These are phyloP conservation scores for Acanthopleura granulata DNA, from an alignment of 2,888 invertebrate species.

Conservation along the genomic window DNA sequence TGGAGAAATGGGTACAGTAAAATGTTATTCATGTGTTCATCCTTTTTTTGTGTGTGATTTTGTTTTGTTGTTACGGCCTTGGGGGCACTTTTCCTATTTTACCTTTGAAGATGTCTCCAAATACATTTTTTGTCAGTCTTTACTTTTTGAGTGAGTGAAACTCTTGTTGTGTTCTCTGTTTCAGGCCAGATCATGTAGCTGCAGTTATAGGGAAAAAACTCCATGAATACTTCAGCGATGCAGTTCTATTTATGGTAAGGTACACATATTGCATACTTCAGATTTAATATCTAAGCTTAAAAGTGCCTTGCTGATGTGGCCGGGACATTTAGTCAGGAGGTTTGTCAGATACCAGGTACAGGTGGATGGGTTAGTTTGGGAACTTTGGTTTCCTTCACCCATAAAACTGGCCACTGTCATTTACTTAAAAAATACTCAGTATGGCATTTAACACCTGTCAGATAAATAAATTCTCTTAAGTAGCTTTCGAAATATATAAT, in stretches of 20 bases:
- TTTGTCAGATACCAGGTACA: neutral
- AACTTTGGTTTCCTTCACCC: neutral
- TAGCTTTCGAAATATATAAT: no score
- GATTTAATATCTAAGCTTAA: no score
- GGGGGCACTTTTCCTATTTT: neutral
- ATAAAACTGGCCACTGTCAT: neutral
- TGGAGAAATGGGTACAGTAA: no score
- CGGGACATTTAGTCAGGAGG: neutral
- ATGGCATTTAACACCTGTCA: neutral
- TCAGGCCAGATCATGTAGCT: constrained; percentile 18
- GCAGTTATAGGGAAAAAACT: constrained; percentile 10
- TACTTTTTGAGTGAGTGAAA: no score
- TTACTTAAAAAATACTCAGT: neutral
- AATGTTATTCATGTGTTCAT: no score
- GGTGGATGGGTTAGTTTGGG: neutral
- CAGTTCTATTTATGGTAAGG: constrained; percentile 6
- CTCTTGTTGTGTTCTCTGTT: neutral
- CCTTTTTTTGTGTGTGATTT: no score
- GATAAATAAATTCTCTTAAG: neutral
- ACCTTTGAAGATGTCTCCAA: neutral
- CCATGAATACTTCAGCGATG: constrained; percentile 7
- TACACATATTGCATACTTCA: neutral
- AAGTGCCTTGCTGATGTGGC: neutral
- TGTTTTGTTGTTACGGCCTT: neutral
- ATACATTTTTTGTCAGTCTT: neutral